Evolutionary conservation across 1,140 invertebrate genomes (phyloP).

Genomic region (Drosophila orena): DNA sequence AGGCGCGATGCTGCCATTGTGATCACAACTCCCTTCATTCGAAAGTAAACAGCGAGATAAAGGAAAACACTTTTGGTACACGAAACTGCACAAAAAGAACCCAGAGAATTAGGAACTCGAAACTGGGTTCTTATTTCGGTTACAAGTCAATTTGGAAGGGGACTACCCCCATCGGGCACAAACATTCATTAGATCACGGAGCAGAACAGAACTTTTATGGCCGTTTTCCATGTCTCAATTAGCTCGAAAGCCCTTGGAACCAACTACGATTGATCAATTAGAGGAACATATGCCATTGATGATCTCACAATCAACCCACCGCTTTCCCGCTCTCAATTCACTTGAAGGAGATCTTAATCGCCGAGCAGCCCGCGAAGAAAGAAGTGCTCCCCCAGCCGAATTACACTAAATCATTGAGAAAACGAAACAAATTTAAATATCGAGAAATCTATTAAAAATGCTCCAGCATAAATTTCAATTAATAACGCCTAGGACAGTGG

Average conservation of each 20-base stretch:
- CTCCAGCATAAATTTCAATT: constrained; percentile 81
- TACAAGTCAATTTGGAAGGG: constrained; percentile 45
- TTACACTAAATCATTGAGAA: constrained; percentile 76
- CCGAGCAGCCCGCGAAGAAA: constrained; percentile 10
- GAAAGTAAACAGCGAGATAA: constrained; percentile 27
- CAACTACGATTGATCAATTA: constrained; percentile 44
- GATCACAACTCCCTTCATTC: constrained; percentile 30
- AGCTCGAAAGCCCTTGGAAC: constrained; percentile 60
- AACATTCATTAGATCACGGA: constrained; percentile 31
- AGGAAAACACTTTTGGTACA: constrained; percentile 33
- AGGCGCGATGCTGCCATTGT: constrained; percentile 62
- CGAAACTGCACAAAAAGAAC: constrained; percentile 17
- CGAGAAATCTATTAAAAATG: constrained; percentile 79
- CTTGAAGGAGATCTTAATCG: constrained; percentile 74
- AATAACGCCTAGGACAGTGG: constrained; percentile 64
- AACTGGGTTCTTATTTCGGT: constrained; percentile 14
- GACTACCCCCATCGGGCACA: constrained; percentile 10
- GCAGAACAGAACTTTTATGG: constrained; percentile 21
- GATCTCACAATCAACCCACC: constrained; percentile 78
- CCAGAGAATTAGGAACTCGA: constrained; percentile 11
- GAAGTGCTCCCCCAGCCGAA: constrained; percentile 42
- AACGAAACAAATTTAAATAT: constrained; percentile 77
- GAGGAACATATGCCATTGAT: constrained; percentile 50
- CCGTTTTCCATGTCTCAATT: constrained; percentile 65
- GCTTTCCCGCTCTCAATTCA: constrained; percentile 52